Evolutionary conservation across 2,113 vertebrate species (phyloP).

Genomic region (Cyprinodon tularosa): DNA sequence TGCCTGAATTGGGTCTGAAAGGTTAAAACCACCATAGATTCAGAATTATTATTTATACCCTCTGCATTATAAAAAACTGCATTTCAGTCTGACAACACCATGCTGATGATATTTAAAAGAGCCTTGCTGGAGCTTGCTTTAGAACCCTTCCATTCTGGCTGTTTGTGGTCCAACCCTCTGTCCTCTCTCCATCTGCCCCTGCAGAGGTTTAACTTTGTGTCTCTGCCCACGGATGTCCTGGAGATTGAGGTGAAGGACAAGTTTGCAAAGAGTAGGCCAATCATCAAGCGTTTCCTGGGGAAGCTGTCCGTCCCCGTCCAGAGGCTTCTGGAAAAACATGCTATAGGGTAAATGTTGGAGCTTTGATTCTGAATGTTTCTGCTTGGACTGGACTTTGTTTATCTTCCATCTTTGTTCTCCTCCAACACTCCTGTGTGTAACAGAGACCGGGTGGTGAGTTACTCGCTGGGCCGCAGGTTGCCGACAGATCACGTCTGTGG

Average conservation of each 20-base stretch:
- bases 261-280: slow-evolving; percentile 97
- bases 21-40: too few relatives aligned
- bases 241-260: slow-evolving; percentile 99
- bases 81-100: too few relatives aligned
- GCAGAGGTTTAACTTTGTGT: slow-evolving; percentile 95
- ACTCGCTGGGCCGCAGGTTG: slow-evolving; percentile 91
- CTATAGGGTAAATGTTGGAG: slow-evolving; percentile 86
- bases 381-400: neutral
- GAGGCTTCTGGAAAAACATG: slow-evolving; percentile 94
- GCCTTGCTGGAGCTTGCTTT: neutral
- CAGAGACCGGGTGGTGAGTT: slow-evolving; percentile 96
- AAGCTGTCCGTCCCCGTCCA: slow-evolving; percentile 96
- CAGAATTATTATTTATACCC: too few relatives aligned
- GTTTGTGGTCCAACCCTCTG: neutral
- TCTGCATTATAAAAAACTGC: too few relatives aligned
- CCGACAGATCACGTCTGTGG: slow-evolving; percentile 98
- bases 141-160: neutral
- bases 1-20: too few relatives aligned
- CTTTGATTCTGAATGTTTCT: neutral
- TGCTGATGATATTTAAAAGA: neutral
- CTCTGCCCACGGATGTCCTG: slow-evolving; percentile 95
- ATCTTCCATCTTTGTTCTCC: neutral
- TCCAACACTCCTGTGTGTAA: neutral
- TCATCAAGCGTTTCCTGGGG: slow-evolving; percentile 97
- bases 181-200: slow-evolving; percentile 49